phyloP scores from a whole-genome alignment of 2,888 invertebrate species.

The Leptinotarsa peninsularis region DNA sequence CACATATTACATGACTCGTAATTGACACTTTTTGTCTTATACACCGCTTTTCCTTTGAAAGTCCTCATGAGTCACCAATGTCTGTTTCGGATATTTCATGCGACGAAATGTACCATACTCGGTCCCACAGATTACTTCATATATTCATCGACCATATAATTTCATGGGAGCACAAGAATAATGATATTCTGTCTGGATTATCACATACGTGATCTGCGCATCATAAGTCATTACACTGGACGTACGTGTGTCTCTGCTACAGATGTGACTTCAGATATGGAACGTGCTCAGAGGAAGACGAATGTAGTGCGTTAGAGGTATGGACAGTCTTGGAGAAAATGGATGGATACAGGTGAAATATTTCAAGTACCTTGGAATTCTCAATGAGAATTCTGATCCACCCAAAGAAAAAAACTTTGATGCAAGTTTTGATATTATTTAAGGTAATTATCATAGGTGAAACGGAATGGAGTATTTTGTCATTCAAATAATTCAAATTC shows the following conservation, averaged over 20 bases:
- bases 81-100: background rate
- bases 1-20: too few relatives aligned
- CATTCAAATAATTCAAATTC: too few relatives aligned
- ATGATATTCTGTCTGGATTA: conserved; percentile 30
- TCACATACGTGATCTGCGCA: conserved; percentile 26
- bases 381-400: background rate
- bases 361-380: background rate
- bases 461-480: too few relatives aligned
- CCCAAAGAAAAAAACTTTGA: too few relatives aligned
- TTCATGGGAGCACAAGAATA: conserved; percentile 59
- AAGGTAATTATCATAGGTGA: too few relatives aligned
- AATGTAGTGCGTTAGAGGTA: conserved; percentile 15
- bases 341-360: background rate
- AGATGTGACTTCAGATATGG: conserved; percentile 17
- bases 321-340: conserved; percentile 11
- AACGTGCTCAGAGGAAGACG: conserved; percentile 11
- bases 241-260: conserved; percentile 22
- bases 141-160: conserved; percentile 57
- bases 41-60: too few relatives aligned
- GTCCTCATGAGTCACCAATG: background rate
- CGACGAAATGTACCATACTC: conserved; percentile 1
- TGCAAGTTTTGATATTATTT: too few relatives aligned
- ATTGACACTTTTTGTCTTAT: too few relatives aligned
- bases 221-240: conserved; percentile 22
- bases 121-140: conserved; percentile 54